phyloP scores from a whole-genome alignment of 2,113 vertebrate species.

The Camelus dromedarius region DNA sequence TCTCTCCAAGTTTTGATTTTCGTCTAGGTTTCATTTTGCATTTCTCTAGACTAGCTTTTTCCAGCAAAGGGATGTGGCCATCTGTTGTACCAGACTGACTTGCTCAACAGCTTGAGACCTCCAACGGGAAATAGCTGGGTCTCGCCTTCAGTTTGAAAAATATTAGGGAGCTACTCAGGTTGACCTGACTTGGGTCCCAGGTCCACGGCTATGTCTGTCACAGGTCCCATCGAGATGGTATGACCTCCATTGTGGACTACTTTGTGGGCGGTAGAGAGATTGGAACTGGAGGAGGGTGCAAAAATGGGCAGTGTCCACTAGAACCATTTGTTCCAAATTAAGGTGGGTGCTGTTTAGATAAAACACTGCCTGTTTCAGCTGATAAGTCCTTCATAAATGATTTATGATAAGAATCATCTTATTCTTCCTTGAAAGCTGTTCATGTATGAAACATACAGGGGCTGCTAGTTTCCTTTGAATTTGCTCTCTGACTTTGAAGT shows the following conservation, averaged over 20 bases:
- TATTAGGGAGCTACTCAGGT: neutral
- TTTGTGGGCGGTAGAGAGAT: neutral
- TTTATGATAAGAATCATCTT: neutral
- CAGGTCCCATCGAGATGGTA: neutral
- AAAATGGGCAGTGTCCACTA: neutral
- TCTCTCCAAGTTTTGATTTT: neutral
- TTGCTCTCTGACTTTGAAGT: slow-evolving; percentile 25
- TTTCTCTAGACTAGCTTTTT: neutral
- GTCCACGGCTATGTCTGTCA: neutral
- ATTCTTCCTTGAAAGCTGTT: slow-evolving; percentile 3
- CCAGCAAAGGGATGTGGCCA: neutral
- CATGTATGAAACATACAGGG: neutral
- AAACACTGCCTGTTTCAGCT: neutral
- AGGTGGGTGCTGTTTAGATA: neutral
- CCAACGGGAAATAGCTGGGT: neutral
- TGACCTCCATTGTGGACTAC: neutral
- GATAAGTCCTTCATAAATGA: neutral
- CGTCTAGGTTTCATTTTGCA: neutral
- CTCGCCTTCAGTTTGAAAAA: neutral
- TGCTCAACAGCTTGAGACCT: neutral
- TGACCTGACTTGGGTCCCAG: neutral
- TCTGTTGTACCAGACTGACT: neutral
- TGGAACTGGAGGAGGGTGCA: neutral
- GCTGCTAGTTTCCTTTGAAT: slow-evolving; percentile 13
- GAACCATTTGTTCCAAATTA: slow-evolving; percentile 20